These are phyloP conservation scores for Apostichopus californicus DNA, from an alignment of 35 echinoderm and acorn worm species.

Conservation along the genomic window DNA sequence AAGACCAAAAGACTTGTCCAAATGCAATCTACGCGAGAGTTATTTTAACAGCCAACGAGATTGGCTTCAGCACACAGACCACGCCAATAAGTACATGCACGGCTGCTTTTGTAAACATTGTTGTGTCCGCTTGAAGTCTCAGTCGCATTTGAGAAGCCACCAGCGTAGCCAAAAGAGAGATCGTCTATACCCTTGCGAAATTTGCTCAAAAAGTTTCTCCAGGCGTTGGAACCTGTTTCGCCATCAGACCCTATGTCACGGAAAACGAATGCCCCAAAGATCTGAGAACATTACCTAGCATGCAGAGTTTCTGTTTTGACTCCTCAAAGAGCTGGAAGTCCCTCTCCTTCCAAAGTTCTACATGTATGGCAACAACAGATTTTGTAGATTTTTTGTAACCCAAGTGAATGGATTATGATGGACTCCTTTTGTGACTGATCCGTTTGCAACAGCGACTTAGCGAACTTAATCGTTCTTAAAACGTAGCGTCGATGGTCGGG, in stretches of 20 bases:
- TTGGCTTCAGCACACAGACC: not conserved
- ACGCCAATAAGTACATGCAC: not conserved
- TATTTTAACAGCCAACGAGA: not conserved
- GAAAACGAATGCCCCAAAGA: not conserved
- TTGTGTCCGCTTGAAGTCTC: not conserved
- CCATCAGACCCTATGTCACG: slow-evolving; percentile 4
- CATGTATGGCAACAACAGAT: too few species aligned
- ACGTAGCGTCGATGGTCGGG: too few species aligned
- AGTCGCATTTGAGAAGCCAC: not conserved
- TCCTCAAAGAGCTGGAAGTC: too few species aligned
- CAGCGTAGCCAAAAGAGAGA: not conserved
- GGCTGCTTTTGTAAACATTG: not conserved
- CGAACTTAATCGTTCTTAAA: too few species aligned
- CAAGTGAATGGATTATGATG: too few species aligned
- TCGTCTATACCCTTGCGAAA: not conserved
- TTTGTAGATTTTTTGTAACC: too few species aligned
- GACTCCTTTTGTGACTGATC: too few species aligned
- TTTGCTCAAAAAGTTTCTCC: slow-evolving; percentile 2
- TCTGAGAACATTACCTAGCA: not conserved
- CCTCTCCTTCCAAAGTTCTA: too few species aligned
- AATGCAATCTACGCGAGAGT: not conserved
- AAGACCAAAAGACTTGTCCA: not conserved
- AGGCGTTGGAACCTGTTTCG: slow-evolving; percentile 22
- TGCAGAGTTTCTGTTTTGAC: too few species aligned
- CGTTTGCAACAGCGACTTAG: too few species aligned